Evolutionary conservation across 2,113 vertebrate genomes (phyloP).

Genomic region (Todiramphus chloris): DNA sequence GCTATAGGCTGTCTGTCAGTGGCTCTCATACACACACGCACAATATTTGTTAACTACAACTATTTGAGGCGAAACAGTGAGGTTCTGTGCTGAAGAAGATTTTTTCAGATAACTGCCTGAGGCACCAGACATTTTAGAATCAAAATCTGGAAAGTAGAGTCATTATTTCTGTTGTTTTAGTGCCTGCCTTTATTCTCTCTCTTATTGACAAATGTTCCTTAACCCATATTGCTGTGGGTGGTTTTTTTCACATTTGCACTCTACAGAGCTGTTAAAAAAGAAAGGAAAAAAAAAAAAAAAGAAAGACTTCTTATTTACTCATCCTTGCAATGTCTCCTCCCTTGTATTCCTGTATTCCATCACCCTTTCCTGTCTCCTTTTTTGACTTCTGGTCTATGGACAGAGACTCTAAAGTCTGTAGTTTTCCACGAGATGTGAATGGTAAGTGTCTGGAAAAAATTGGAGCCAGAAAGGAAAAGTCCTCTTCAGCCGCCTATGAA

Average conservation of each 20-base stretch:
- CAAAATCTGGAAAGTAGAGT: conserved; percentile 68
- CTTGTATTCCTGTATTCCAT: not conserved
- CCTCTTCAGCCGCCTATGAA: not conserved
- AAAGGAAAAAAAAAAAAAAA: not conserved
- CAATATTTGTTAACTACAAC: conserved; percentile 59
- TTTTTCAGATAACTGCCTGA: conserved; percentile 56
- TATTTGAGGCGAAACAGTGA: conserved; percentile 34
- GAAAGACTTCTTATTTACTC: not conserved
- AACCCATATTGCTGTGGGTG: conserved; percentile 53
- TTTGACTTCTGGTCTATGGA: not conserved
- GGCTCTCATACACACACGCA: not conserved
- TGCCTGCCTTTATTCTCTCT: conserved; percentile 53
- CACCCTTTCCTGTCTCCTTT: not conserved
- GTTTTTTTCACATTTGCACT: conserved; percentile 35
- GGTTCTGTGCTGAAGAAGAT: conserved; percentile 34
- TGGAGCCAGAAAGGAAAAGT: not conserved
- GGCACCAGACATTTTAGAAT: conserved; percentile 70
- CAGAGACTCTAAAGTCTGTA: not conserved
- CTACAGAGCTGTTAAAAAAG: conserved; percentile 32
- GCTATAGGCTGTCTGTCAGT: conserved; percentile 49
- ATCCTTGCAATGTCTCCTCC: not conserved
- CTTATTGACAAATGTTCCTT: conserved; percentile 48
- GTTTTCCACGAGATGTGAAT: not conserved
- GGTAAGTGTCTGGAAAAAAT: not conserved
- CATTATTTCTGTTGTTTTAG: conserved; percentile 68